Percentiles rank a stretch among this genome's conserved stretches.
Evolutionary conservation across 2,888 invertebrate species (phyloP).

Genomic region (Gymnocheta viridis): DNA sequence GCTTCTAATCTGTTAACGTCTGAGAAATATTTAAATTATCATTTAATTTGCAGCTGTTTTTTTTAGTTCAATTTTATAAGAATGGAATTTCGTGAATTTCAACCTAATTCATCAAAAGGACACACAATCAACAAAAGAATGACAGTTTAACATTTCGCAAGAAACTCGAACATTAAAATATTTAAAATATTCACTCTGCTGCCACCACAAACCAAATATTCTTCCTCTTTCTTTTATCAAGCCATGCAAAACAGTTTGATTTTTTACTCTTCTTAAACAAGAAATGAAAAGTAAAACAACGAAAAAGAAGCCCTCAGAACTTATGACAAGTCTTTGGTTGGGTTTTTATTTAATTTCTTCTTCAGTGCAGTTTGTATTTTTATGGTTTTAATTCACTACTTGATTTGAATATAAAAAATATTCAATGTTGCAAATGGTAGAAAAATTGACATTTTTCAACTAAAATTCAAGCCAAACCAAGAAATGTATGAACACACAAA

Average conservation of each 20-base stretch:
- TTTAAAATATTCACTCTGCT: conserved; percentile 58
- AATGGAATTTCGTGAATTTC: conserved; percentile 52
- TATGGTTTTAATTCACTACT: conserved; percentile 52
- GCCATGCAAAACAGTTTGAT: conserved; percentile 56
- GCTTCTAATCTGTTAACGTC: not conserved
- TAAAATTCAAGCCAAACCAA: conserved; percentile 31
- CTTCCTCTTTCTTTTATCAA: conserved; percentile 32
- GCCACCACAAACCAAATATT: conserved; percentile 25
- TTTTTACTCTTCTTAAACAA: conserved; percentile 1
- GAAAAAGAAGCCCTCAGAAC: conserved; percentile 37
- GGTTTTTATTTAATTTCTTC: conserved; percentile 26
- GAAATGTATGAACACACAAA: conserved; percentile 34
- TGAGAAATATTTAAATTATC: conserved; percentile 40
- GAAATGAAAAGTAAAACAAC: not conserved
- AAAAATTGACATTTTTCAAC: conserved; percentile 58
- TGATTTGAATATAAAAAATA: conserved; percentile 60
- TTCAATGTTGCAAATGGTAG: conserved; percentile 59
- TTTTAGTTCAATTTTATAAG: conserved; percentile 8
- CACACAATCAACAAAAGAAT: conserved; percentile 65
- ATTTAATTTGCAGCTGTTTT: conserved; percentile 48
- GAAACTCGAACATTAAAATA: conserved; percentile 57
- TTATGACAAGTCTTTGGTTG: conserved; percentile 63
- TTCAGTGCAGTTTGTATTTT: conserved; percentile 19
- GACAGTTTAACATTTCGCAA: conserved; percentile 66
- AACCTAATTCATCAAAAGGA: conserved; percentile 69